Percentiles rank a stretch among this genome's conserved stretches.
These are phyloP conservation scores for Ginglymostoma cirratum DNA, from an alignment of 2,113 vertebrate species.

Conservation along the genomic window DNA sequence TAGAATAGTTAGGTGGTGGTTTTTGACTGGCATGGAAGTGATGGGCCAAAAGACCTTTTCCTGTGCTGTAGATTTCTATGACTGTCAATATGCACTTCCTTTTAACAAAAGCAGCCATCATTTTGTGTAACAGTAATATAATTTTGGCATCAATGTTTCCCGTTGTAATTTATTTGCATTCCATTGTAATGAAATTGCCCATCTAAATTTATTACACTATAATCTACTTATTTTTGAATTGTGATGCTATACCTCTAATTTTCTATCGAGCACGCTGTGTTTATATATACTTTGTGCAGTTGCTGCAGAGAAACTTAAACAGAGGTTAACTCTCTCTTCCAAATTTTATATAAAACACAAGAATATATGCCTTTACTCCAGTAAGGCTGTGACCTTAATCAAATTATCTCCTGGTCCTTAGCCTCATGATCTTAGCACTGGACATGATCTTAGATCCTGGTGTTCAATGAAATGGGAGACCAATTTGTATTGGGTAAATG, in stretches of 20 bases:
- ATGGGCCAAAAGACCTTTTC: no score
- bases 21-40: no score
- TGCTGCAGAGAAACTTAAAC: background rate
- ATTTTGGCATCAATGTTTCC: background rate
- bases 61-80: no score
- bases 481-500: background rate
- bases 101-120: background rate
- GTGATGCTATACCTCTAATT: background rate
- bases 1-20: no score
- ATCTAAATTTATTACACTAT: background rate
- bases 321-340: background rate
- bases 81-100: background rate
- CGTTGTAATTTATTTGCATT: background rate
- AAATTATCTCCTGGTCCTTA: background rate
- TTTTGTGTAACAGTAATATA: background rate
- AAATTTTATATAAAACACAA: no score
- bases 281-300: no score
- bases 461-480: background rate
- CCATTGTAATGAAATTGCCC: background rate
- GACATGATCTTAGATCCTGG: background rate
- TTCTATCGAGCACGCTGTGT: no score
- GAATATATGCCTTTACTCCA: no score
- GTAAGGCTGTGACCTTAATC: background rate
- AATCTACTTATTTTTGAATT: background rate
- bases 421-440: background rate